Base-by-base conservation (phyloP, 1,140 invertebrate species). In the Cotesia chilonis region DNA sequence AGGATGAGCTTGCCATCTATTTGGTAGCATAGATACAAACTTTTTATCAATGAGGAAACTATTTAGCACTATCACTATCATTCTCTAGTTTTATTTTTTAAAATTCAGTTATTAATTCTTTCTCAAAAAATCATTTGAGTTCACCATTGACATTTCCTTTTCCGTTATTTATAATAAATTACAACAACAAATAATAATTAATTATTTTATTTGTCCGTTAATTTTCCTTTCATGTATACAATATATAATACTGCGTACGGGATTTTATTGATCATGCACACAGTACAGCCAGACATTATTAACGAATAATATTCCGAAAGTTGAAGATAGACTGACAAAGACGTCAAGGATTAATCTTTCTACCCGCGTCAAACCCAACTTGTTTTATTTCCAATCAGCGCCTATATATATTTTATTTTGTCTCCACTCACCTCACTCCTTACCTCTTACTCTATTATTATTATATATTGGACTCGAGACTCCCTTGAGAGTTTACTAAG, bases 1-100 rank as follows among this genome's bases (percentile, higher is more conserved):
- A 75, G 70, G 74, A 75, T 69, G 74, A 71, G 64, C 63, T 75
- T 65, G 66, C 57, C 35, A 17, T 54, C 14, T 67, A 68, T 41
- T 41, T 6, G 70, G 59, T 14, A 68, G 70, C 28, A 28, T 2
- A 28, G 28, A 28, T 28, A 72, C 69, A 75, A 60, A 57, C 47
- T 54, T 65, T 36, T 54, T 75, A 75, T 75, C 74, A 69, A 59
- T 65, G 36, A 68, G 65, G 51, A 72, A 54, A 54, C 74, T 54
- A 72, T 72, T 75, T 70, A 72, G 68, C n/a, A 38, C 68, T 75
- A 75, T 75, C 74, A 35, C 28, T 60, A 66, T 38, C 4, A 28
- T 35, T 57, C 52, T 54, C 28, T 20, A 52, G 35, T 6, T n/a
- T 36, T 35, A 47, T 66, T 59, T 59, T 59, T 20, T 59, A 20